Conservation (phyloP, 2,113 vertebrate genomes). For the Labrus mixtus region DNA sequence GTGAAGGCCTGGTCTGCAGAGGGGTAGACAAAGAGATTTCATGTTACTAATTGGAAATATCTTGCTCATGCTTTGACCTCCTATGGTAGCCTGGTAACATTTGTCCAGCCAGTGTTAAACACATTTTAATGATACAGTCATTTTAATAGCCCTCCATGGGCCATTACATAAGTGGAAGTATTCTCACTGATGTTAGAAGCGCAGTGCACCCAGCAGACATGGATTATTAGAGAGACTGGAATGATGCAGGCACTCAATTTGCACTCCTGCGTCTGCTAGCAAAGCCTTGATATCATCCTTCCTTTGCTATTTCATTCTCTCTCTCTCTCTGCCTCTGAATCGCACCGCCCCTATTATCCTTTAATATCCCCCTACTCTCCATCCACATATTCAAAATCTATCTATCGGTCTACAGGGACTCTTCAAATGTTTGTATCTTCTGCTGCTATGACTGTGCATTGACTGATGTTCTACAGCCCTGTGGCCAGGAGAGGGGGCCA, state of each 20-base stretch:
- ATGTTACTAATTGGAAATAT: conserved; percentile 46
- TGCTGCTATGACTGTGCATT: conserved; percentile 17
- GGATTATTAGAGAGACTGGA: conserved; percentile 56
- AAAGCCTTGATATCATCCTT: conserved; percentile 29
- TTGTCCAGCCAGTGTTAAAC: conserved; percentile 46
- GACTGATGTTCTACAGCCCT: conserved; percentile 57
- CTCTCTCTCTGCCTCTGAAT: conserved; percentile 32
- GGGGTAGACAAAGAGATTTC: neutral
- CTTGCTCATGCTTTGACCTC: conserved; percentile 20
- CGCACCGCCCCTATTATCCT: conserved; percentile 4
- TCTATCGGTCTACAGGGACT: conserved; percentile 40
- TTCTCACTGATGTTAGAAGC: conserved; percentile 44
- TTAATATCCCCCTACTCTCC: conserved; percentile 22
- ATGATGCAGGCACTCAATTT: conserved; percentile 56
- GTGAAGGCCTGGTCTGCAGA: conserved; percentile 34
- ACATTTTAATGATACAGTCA: conserved; percentile 40
- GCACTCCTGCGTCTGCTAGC: conserved; percentile 40
- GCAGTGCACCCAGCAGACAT: conserved; percentile 53
- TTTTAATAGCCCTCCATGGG: conserved; percentile 55
- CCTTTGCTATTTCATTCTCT: conserved; percentile 10
- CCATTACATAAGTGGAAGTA: conserved; percentile 47
- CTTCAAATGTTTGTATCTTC: conserved; percentile 46
- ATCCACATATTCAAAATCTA: conserved; percentile 28
- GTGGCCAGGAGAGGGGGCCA: conserved; percentile 83
- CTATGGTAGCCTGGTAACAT: conserved; percentile 30